Evolutionary conservation across 2,113 vertebrate genomes (phyloP), one percentile per base, ranked within the genome.

Genomic region (Mastomys coucha): DNA sequence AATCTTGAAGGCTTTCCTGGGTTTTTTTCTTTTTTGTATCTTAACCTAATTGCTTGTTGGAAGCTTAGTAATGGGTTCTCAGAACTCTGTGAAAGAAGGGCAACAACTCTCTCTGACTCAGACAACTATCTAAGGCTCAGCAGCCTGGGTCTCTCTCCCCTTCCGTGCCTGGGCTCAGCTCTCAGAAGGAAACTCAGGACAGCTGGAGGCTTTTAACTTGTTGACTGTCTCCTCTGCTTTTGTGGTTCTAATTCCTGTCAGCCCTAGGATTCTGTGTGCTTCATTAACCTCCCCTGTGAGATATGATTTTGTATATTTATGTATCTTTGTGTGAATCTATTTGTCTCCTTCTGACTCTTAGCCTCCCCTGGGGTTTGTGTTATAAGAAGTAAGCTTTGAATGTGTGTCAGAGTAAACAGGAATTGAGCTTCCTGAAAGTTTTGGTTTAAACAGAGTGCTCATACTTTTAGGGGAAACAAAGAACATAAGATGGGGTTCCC

Each of bases 211-310:
- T 98, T 97, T 98, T 53, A 95, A 98, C 86, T 97, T 98, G 97
- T 90, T 97, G 97, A 73, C 58, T 98, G 73, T 97, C 75, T 97
- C 97, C 97, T 98, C 98, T 98, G 97, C 97, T 98, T 97, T 96
- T 97, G 98, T 98, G 98, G 98, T 98, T 98, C 94, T 96, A 70
- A 98, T 97, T 98, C 98, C 98, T 98, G 98, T 97, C 63, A 90
- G 69, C 51, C 81, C 91, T 97, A 95, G 97, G 96, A 96, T 96
- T 96, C 88, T 93, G 70, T 98, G 86, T 95, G 91, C 73, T 91
- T 96, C n/a, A 19, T 94, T 95, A 94, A 53, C 94, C 33, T 65
- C 12, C 51, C 56, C 72, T 9, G 14, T 86, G 92, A 97, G 92
- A 92, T 93, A 49, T 2, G 75, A 81, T 89, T 97, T 82, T 88